These are phyloP conservation scores for Labrus mixtus DNA, from an alignment of 2,113 vertebrate genomes.

Conservation along the genomic window DNA sequence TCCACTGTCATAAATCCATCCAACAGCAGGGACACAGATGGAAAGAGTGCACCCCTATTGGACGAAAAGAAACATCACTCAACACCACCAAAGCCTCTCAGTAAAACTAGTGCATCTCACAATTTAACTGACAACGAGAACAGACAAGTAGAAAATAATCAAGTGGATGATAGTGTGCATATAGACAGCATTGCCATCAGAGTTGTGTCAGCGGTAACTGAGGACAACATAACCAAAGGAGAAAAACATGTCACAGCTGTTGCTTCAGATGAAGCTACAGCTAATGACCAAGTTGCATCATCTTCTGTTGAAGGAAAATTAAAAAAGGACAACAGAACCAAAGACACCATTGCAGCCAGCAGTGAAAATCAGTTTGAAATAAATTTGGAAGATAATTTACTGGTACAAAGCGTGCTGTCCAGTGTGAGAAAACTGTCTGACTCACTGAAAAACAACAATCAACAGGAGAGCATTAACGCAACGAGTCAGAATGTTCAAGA, in stretches of 20 bases:
- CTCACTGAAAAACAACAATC: constrained; percentile 39
- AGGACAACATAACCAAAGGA: constrained; percentile 2
- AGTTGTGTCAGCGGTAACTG: constrained; percentile 53
- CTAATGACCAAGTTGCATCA: constrained; percentile 21
- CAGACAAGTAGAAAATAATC: constrained; percentile 17
- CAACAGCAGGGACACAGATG: constrained; percentile 19
- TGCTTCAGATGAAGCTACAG: neutral
- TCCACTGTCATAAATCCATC: constrained; percentile 13
- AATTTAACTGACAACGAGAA: constrained; percentile 26
- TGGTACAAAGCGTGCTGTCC: constrained; percentile 38
- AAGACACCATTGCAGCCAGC: constrained; percentile 6
- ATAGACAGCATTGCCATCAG: constrained; percentile 69
- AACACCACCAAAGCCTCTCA: constrained; percentile 4
- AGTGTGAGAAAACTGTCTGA: constrained; percentile 50
- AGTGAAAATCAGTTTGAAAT: constrained; percentile 20
- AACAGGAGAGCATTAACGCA: constrained; percentile 23
- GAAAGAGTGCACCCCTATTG: neutral
- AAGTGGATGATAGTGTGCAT: constrained; percentile 54
- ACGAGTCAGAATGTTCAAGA: constrained; percentile 5
- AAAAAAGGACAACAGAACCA: constrained; percentile 11
- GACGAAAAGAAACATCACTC: constrained; percentile 32
- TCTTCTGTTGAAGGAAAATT: constrained; percentile 18
- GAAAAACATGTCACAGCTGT: constrained; percentile 17
- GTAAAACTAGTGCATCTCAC: constrained; percentile 2
- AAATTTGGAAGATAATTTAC: constrained; percentile 41